Percentiles rank a stretch among this genome's conserved stretches.
These are phyloP conservation scores for Pluvianellus socialis DNA, from an alignment of 2,113 vertebrate genomes.

Conservation along the genomic window DNA sequence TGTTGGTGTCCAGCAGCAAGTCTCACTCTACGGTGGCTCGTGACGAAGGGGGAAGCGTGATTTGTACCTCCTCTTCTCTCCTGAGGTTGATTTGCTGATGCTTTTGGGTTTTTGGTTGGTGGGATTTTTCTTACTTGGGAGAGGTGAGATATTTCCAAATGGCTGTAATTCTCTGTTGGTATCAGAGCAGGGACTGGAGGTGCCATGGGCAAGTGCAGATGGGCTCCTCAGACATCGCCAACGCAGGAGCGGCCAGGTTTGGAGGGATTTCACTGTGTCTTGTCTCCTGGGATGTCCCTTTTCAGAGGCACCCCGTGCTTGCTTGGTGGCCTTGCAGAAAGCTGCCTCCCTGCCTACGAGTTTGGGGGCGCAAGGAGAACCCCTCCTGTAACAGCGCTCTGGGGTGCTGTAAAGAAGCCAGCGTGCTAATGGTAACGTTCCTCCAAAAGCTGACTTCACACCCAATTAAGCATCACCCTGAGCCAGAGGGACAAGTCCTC, in stretches of 20 bases:
- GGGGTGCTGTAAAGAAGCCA: neutral
- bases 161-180: rapidly evolving
- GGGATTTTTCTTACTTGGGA: neutral
- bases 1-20: neutral
- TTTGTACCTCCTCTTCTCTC: neutral
- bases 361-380: neutral
- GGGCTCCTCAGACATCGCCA: neutral
- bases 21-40: neutral
- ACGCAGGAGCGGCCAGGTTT: neutral
- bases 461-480: constrained; percentile 43
- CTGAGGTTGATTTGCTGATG: neutral
- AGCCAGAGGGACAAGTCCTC: constrained; percentile 38
- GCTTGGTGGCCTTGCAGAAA: neutral
- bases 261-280: neutral
- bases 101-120: neutral
- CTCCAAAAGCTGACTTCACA: constrained; percentile 24
- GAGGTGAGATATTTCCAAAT: neutral
- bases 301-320: neutral
- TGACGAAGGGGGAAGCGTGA: neutral
- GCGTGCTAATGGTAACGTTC: neutral
- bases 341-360: rapidly evolving
- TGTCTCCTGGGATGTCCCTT: neutral
- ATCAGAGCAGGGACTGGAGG: neutral
- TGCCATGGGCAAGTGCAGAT: neutral
- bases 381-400: rapidly evolving